These are phyloP conservation scores for Megaceryle maxima DNA, from an alignment of 2,113 vertebrate genomes.

Conservation along the genomic window DNA sequence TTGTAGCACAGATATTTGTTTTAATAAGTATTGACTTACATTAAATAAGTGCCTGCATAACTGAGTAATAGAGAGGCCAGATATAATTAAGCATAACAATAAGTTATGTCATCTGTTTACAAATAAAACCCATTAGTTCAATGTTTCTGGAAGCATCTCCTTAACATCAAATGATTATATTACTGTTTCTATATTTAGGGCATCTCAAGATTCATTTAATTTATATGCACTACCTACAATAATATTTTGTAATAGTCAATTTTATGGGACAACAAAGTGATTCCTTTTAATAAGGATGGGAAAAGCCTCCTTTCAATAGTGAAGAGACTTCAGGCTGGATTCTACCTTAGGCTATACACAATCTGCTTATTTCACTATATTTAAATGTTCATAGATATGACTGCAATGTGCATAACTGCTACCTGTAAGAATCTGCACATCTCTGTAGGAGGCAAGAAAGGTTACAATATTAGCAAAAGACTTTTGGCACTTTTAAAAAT, in stretches of 20 bases:
- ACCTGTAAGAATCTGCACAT: not conserved
- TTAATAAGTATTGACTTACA: constrained; percentile 55
- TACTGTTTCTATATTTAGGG: not conserved
- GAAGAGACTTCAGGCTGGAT: not conserved
- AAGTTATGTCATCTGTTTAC: constrained; percentile 56
- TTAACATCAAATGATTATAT: constrained; percentile 41
- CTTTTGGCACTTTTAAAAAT: not conserved
- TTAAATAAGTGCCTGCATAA: constrained; percentile 53
- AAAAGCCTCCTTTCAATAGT: not conserved
- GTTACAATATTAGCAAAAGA: not conserved
- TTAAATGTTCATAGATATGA: not conserved
- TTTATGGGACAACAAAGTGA: not conserved
- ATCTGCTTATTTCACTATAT: not conserved
- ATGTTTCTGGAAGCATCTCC: constrained; percentile 34
- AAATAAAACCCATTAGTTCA: constrained; percentile 59
- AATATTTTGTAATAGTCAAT: not conserved
- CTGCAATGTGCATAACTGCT: not conserved
- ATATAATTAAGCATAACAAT: constrained; percentile 51
- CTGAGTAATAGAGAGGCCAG: constrained; percentile 47
- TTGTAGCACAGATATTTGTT: constrained; percentile 31
- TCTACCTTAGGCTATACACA: not conserved
- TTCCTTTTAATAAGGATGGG: not conserved
- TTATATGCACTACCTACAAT: not conserved
- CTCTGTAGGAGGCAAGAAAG: not conserved
- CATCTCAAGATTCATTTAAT: constrained; percentile 12